Conservation (phyloP, 1,140 invertebrate genomes). For the Meteorus sp. region DNA sequence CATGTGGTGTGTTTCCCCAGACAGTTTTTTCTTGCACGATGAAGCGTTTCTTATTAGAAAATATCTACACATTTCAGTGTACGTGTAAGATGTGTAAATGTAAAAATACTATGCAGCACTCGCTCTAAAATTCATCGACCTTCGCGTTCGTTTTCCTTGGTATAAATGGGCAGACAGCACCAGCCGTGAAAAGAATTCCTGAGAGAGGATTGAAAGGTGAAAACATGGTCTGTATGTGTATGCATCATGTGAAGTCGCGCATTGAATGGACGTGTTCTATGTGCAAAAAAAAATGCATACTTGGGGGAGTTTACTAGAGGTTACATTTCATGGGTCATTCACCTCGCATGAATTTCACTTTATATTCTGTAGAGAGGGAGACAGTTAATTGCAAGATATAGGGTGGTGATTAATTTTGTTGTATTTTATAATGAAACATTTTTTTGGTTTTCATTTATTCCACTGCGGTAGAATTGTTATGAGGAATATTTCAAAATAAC, state of each 20-base stretch:
- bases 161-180: background rate
- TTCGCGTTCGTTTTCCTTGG: slow-evolving; percentile 13
- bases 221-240: background rate
- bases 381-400: no score
- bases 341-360: background rate
- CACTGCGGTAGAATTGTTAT: no score
- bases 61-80: no score
- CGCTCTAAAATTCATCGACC: slow-evolving; percentile 23
- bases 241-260: background rate
- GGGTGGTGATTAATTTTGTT: no score
- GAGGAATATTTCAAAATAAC: no score
- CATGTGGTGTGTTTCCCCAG: slow-evolving; percentile 10
- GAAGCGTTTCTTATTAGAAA: no score
- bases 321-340: background rate
- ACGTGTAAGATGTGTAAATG: no score
- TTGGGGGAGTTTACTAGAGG: background rate
- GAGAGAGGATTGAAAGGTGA: background rate
- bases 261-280: background rate
- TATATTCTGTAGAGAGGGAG: background rate
- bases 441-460: background rate
- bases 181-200: slow-evolving; percentile 11
- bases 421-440: background rate
- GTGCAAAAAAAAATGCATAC: background rate
- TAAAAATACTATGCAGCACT: no score
- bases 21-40: no score